Evolutionary conservation across 1,140 invertebrate species (phyloP).

Genomic region (Saccostrea cuccullata): DNA sequence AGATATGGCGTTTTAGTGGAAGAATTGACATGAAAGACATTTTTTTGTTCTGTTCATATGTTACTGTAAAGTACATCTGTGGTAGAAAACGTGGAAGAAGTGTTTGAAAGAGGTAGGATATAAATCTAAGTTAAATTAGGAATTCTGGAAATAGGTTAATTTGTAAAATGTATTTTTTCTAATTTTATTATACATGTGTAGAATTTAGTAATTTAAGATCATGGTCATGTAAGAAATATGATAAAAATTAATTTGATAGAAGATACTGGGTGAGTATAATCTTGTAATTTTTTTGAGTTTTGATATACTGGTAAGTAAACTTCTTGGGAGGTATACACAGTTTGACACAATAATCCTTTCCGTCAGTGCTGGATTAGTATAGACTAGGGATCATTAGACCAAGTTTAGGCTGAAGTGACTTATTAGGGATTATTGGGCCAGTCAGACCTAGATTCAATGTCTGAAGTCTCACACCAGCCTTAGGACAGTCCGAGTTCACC

Average conservation of each 20-base stretch:
- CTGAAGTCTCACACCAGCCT: not conserved
- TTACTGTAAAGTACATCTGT: conserved; percentile 3
- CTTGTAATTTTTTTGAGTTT: no score
- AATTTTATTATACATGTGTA: no score
- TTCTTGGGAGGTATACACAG: no score
- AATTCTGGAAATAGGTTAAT: no score
- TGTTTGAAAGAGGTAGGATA: not conserved
- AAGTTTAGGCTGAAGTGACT: not conserved
- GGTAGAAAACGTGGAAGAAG: not conserved
- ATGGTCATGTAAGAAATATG: no score
- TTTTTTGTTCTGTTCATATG: not conserved
- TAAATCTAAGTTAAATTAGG: not conserved
- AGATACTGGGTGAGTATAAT: no score
- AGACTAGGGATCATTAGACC: not conserved
- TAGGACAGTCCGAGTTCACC: no score
- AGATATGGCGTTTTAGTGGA: not conserved
- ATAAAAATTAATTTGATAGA: no score
- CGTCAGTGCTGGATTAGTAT: not conserved
- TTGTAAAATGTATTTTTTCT: no score
- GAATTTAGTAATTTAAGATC: no score
- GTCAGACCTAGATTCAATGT: not conserved
- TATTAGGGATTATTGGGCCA: not conserved
- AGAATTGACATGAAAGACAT: not conserved
- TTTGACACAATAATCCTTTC: not conserved
- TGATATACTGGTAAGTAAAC: no score